Evolutionary conservation across 2,113 vertebrate species (phyloP).

Genomic region (Carassius carassius): DNA sequence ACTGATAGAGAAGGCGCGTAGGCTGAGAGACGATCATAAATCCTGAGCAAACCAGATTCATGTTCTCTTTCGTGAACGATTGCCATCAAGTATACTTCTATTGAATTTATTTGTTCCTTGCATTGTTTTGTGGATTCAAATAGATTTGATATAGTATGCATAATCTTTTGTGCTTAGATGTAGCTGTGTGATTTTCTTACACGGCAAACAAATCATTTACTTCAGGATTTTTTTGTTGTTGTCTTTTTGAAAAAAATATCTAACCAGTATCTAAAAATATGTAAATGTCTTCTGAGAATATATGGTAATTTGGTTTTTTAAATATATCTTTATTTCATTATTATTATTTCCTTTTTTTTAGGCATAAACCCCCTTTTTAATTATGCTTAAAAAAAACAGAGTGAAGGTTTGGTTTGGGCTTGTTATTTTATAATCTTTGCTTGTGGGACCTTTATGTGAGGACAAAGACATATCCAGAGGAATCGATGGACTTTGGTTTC

Average conservation of each 20-base stretch:
- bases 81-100: neutral
- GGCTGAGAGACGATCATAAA: constrained; percentile 1
- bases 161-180: neutral
- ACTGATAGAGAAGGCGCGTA: constrained; percentile 37
- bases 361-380: too few species aligned
- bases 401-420: neutral
- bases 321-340: too few species aligned
- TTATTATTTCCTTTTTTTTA: too few species aligned
- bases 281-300: too few species aligned
- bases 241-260: too few species aligned
- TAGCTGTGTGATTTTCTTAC: neutral
- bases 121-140: neutral
- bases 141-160: neutral
- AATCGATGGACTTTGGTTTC: constrained; percentile 12
- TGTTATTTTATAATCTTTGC: neutral
- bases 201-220: neutral
- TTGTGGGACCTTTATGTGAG: neutral
- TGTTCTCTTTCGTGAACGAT: neutral
- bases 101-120: neutral
- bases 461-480: neutral
- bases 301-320: too few species aligned
- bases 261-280: too few species aligned
- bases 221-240: too few species aligned
- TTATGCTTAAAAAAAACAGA: too few species aligned
- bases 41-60: neutral